phyloP scores from a whole-genome alignment of 2,797 vertebrate genomes.

The Meriones psammophilus region DNA sequence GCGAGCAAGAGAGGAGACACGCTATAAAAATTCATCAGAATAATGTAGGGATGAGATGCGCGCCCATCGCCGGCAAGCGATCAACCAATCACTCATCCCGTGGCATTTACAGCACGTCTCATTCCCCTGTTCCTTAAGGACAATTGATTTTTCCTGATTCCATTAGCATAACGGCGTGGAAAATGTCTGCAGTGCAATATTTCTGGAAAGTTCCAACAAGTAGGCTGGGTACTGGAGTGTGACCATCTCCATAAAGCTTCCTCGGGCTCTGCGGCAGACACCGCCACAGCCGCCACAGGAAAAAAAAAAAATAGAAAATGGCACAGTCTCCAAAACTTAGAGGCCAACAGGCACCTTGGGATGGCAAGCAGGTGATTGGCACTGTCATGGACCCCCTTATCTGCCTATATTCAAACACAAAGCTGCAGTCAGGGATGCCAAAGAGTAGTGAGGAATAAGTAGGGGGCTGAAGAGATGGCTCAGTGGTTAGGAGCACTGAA shows the following conservation, averaged over 20 bases:
- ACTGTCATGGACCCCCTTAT: not conserved
- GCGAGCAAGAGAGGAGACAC: slow-evolving; percentile 88
- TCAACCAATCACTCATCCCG: slow-evolving; percentile 94
- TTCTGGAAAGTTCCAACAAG: slow-evolving; percentile 94
- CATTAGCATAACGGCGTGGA: slow-evolving; percentile 95
- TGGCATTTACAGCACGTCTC: slow-evolving; percentile 96
- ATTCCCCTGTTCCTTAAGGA: slow-evolving; percentile 96
- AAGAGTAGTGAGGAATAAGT: not conserved
- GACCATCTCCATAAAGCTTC: slow-evolving; percentile 91
- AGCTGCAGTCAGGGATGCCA: not conserved
- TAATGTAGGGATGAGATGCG: slow-evolving; percentile 92
- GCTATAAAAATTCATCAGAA: slow-evolving; percentile 94
- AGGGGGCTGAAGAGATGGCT: not conserved
- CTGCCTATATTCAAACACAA: slow-evolving; percentile 45
- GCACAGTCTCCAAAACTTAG: slow-evolving; percentile 53
- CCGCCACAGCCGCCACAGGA: slow-evolving; percentile 70
- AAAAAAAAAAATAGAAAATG: slow-evolving; percentile 24
- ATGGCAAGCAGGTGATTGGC: slow-evolving; percentile 52
- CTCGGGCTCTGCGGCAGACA: slow-evolving; percentile 84
- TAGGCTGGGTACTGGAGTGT: slow-evolving; percentile 91
- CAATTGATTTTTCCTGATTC: slow-evolving; percentile 95
- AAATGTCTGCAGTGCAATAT: slow-evolving; percentile 94
- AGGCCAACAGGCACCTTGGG: slow-evolving; percentile 59
- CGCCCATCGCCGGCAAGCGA: slow-evolving; percentile 91
- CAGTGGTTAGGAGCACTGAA: no score